Percentiles rank a stretch among this genome's conserved stretches.
Conservation (phyloP, 2,888 invertebrate species). For the Drosophila kuntzei region DNA sequence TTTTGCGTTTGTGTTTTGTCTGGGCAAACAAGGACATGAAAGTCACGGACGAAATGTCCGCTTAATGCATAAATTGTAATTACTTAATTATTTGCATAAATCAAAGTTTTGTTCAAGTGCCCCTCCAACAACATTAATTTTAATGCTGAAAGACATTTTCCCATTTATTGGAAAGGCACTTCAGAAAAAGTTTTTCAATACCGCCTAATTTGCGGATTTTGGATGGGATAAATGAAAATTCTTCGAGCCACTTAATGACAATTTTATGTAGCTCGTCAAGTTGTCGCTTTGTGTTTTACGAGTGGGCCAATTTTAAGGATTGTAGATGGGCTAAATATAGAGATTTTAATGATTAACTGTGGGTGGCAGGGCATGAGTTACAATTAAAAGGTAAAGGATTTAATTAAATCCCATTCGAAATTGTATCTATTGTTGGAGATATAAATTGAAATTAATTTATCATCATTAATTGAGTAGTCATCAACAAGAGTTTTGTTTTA, state of each 20-base stretch:
- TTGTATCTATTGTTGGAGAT: conserved; percentile 40
- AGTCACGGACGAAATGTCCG: conserved; percentile 44
- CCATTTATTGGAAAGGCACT: conserved; percentile 52
- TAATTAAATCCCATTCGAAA: conserved; percentile 56
- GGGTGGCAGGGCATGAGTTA: conserved; percentile 23
- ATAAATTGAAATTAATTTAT: conserved; percentile 57
- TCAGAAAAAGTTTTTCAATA: conserved; percentile 49
- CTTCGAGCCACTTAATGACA: conserved; percentile 63
- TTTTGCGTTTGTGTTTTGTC: conserved; percentile 27
- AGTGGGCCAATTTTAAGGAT: conserved; percentile 21
- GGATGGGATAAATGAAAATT: conserved; percentile 25
- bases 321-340: conserved; percentile 9
- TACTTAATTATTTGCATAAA: conserved; percentile 79
- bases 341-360: conserved; percentile 59
- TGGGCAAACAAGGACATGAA: conserved; percentile 67
- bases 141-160: conserved; percentile 47
- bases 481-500: conserved; percentile 15
- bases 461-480: conserved; percentile 20
- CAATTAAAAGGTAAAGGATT: conserved; percentile 67
- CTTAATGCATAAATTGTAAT: conserved; percentile 73
- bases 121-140: conserved; percentile 40
- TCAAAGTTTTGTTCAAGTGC: conserved; percentile 55
- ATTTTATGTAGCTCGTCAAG: conserved; percentile 72
- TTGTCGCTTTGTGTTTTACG: conserved; percentile 62
- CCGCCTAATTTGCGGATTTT: conserved; percentile 29